phyloP scores from a whole-genome alignment of 2,113 vertebrate genomes.

The Ibidorhyncha struthersii region DNA sequence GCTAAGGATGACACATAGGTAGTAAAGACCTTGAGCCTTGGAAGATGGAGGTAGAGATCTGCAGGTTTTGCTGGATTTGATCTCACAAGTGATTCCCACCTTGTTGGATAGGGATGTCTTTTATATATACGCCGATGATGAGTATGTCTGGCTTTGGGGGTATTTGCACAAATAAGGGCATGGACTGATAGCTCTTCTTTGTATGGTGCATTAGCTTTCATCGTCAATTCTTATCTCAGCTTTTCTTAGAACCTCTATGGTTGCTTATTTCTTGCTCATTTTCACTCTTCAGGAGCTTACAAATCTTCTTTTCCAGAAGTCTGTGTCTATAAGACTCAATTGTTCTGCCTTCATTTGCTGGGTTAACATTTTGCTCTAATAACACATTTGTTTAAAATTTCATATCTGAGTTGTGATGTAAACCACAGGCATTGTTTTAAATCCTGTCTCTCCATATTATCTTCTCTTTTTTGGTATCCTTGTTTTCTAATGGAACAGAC shows the following conservation, averaged over 20 bases:
- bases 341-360: not conserved
- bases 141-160: not conserved
- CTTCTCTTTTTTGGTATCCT: not conserved
- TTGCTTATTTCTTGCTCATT: not conserved
- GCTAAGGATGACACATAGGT: not conserved
- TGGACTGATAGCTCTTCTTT: not conserved
- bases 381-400: not conserved
- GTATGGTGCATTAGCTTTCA: not conserved
- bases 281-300: not conserved
- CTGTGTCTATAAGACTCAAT: not conserved
- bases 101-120: not conserved
- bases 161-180: not conserved
- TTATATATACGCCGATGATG: not conserved
- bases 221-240: not conserved
- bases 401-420: not conserved
- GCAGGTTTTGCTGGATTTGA: not conserved
- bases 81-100: not conserved
- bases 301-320: not conserved
- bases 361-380: not conserved
- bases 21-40: not conserved
- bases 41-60: not conserved
- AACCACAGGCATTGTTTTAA: not conserved
- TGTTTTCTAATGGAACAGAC: not conserved
- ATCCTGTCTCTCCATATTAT: not conserved
- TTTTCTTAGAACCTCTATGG: not conserved